Base-by-base conservation (phyloP, 2,888 invertebrate genomes). In the Erebia epiphron region DNA sequence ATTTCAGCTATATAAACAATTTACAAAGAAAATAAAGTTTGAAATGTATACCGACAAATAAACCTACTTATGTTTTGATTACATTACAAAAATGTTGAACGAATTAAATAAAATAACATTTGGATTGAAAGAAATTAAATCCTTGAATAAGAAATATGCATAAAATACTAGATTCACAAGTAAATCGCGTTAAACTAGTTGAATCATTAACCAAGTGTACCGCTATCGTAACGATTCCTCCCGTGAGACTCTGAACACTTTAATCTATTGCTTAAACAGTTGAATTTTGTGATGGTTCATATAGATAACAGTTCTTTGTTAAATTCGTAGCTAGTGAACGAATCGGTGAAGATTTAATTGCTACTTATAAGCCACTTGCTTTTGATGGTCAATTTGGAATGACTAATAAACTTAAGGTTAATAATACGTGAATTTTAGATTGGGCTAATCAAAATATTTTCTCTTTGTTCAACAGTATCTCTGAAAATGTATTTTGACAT, bases 291-390 rank as follows among this genome's bases (percentile, higher is more conserved):
- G 83, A 83, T 83, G 83, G 79, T 79, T 80, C 76, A 78, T 70
- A 82, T 81, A 83, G 83, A 83, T 83, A 82, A 79, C 72, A 71
- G 67, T 75, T 79, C 78, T 78, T 80, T 80, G 82, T 82, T 80
- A 78, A 78, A 76, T 78, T 79, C 75, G 74, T 74, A 76, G 73
- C 72, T 75, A 75, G 76, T 75, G 76, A 77, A 78, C 73, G 77
- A 75, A 78, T 80, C 79, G 77, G 75, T 79, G 72, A 75, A 74
- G 73, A 77, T 79, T 78, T 81, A 82, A 82, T 82, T 82, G 78
- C 78, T 75, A 71, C 75, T 79, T 77, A 79, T 74, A 73, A 75
- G 73, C 68, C 77, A 73, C 68, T 73, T 73, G 71, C 67, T 72
- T 67, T 61, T 73, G 73, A 68, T 71, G 76, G 74, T 71, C 73